Evolutionary conservation across 2,888 invertebrate species (phyloP).

Genomic region (Drosophila leonis): DNA sequence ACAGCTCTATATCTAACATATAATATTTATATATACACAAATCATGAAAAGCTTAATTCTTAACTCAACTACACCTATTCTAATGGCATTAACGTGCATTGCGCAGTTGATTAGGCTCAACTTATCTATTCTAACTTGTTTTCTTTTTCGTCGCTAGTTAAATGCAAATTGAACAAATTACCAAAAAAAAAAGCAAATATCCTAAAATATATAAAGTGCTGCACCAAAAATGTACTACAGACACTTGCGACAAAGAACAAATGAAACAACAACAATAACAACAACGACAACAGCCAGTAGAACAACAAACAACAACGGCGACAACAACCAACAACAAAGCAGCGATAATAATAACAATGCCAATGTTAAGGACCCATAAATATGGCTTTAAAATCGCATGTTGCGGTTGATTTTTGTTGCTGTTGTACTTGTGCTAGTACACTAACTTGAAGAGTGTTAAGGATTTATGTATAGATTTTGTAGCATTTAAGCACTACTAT

Average conservation of each 20-base stretch:
- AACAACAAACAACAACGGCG: constrained; percentile 24
- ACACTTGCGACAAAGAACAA: constrained; percentile 44
- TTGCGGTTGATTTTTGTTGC: constrained; percentile 38
- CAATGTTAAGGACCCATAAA: constrained; percentile 66
- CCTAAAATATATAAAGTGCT: constrained; percentile 44
- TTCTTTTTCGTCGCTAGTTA: constrained; percentile 14
- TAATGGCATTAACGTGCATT: neutral
- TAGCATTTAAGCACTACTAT: neutral
- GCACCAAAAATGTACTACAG: constrained; percentile 33
- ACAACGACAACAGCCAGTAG: constrained; percentile 16
- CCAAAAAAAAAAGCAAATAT: constrained; percentile 24
- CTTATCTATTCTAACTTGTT: neutral
- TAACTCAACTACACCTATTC: too few relatives aligned
- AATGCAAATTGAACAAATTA: constrained; percentile 63
- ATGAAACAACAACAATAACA: constrained; percentile 23
- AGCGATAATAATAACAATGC: constrained; percentile 62
- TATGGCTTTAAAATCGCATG: constrained; percentile 55
- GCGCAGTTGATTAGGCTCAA: neutral
- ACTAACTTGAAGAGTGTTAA: neutral
- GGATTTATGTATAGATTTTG: neutral
- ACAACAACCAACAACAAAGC: constrained; percentile 42
- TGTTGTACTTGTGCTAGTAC: constrained; percentile 23
- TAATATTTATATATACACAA: too few relatives aligned
- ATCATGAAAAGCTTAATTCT: too few relatives aligned
- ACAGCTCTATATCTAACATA: too few relatives aligned